Evolutionary conservation across 2,888 invertebrate genomes (phyloP).

Genomic region (Lottia scabra): DNA sequence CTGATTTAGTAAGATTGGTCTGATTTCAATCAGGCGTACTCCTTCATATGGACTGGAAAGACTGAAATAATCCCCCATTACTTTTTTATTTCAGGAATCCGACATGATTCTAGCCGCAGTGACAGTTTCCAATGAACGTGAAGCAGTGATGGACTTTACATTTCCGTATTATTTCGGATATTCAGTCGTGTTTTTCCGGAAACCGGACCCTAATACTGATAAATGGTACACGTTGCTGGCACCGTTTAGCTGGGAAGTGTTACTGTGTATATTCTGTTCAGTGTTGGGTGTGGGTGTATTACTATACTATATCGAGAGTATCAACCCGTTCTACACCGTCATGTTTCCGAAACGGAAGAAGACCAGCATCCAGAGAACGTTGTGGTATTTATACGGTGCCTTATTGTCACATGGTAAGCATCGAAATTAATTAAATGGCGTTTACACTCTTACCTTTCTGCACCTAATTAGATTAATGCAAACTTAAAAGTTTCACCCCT

Average conservation of each 20-base stretch:
- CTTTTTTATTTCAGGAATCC: constrained; percentile 75
- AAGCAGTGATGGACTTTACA: constrained; percentile 90
- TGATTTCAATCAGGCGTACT: too few species aligned
- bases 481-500: too few species aligned
- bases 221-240: constrained; percentile 51
- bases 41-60: too few species aligned
- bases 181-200: constrained; percentile 43
- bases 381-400: constrained; percentile 92
- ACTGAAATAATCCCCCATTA: too few species aligned
- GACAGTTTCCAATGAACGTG: constrained; percentile 89
- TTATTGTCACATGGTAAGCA: constrained; percentile 86
- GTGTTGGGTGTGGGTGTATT: constrained; percentile 37
- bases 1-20: too few species aligned
- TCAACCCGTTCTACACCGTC: constrained; percentile 40
- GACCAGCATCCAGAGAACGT: constrained; percentile 43
- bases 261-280: constrained; percentile 38
- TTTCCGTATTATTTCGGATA: constrained; percentile 76
- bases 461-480: too few species aligned
- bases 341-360: neutral
- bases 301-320: constrained; percentile 41
- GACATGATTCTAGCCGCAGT: constrained; percentile 86
- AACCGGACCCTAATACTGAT: constrained; percentile 36
- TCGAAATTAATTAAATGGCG: too few species aligned
- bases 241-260: constrained; percentile 48
- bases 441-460: too few species aligned